Evolutionary conservation across 2,888 invertebrate species (phyloP), one percentile per base, ranked within the genome.

Genomic region (Scaptomyza reducta): DNA sequence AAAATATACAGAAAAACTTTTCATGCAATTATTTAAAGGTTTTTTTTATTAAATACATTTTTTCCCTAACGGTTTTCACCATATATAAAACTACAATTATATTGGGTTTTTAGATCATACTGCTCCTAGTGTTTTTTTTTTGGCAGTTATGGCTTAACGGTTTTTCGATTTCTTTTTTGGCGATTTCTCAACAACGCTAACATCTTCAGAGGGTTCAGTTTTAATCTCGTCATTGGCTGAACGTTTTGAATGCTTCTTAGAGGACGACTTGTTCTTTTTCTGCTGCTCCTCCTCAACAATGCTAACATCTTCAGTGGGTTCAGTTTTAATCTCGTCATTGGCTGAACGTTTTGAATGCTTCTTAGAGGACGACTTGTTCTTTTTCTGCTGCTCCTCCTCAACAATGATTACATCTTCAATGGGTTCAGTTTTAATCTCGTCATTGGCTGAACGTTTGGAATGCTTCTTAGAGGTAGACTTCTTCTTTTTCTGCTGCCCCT

Each of bases 81-180:
- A 3, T 33, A 13, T 33, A 6, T 46, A 16, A 46, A 46, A 16
- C 16, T 16, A 46, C 11, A 46, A 10, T 11, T 1, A 27, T 2
- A 33, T 13, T 13, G 11, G 4, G 4, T 2, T 11, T 13, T 45
- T 16, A 7, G 7, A 14, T 18, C 18, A 18, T 47, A 13, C 2
- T 47, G 18, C 18, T 29, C 6, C 6, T n/a, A 29, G 6, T 25
- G 2, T 22, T n/a, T 27, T 31, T 31, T 6, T 31, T 31, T 33
- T 33, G 2, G 3, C 3, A 4, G 31, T 31, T 13, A 33, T 33
- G 14, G 14, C 3, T 14, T 6, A 10, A 0, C 27, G n/a, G 9
- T 33, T 49, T 33, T 49, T 49, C 0, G 10, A 33, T n/a, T 47
- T 47, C n/a, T 49, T 49, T n/a, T n/a, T n/a, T 4, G 29, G 11